These are phyloP conservation scores for Pycnonotus jocosus DNA, from an alignment of 2,113 vertebrate species.

Conservation along the genomic window DNA sequence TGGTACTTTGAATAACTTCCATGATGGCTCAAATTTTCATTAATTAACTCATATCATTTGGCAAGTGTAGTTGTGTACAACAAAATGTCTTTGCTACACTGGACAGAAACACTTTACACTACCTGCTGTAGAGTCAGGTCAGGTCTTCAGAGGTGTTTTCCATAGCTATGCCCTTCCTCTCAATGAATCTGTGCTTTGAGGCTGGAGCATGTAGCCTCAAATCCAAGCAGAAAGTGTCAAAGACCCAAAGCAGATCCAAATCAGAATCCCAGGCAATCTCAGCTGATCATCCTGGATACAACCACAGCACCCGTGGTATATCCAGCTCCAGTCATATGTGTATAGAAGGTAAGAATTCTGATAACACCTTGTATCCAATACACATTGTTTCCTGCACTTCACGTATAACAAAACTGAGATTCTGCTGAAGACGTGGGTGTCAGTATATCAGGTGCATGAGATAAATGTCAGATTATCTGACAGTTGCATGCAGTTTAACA, in stretches of 20 bases:
- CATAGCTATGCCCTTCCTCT: neutral
- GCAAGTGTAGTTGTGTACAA: neutral
- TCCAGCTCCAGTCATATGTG: neutral
- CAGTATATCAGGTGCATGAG: neutral
- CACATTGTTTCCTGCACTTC: neutral
- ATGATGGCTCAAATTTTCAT: neutral
- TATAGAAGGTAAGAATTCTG: neutral
- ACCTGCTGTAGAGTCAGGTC: neutral
- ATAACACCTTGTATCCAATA: neutral
- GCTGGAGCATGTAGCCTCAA: neutral
- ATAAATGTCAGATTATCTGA: conserved; percentile 17
- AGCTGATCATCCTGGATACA: neutral
- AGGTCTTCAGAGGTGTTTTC: neutral
- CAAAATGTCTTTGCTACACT: rapidly evolving
- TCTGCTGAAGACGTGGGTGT: neutral
- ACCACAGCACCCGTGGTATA: neutral
- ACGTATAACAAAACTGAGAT: neutral
- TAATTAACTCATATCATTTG: neutral
- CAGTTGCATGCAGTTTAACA: neutral
- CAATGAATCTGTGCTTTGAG: neutral
- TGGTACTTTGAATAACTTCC: neutral
- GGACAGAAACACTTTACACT: neutral
- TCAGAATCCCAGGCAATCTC: neutral
- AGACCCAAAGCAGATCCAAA: neutral
- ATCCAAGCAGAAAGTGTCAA: neutral